Evolutionary conservation across 2,113 vertebrate species (phyloP), one percentile per base, ranked within the genome.

Genomic region (Sebastes fasciatus): DNA sequence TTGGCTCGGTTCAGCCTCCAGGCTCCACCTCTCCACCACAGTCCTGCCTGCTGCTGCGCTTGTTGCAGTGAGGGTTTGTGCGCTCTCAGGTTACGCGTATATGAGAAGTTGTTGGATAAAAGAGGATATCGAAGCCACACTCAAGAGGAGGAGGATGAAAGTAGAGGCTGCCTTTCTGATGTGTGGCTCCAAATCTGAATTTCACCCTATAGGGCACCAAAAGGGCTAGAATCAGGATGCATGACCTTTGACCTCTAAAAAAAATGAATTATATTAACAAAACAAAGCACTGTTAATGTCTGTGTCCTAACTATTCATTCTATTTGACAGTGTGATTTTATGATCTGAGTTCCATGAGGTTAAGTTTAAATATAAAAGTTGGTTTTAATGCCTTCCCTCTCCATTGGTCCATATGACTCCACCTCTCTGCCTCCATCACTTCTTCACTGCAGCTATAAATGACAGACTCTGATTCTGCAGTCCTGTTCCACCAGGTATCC

Each of bases 1-100:
- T 94, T 95, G 92, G 92, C 71, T 83, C 1, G 42, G 58, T 19
- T 11, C 65, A 13, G 64, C 23, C 65, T 61, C 61, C 57, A 69
- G 77, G 83, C 88, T 82, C 94, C 92, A 74, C 93, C 94, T 85
- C 86, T 77, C 64, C 49, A 7, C 26, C 74, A 13, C 80, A 87
- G 62, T 70, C 81, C 66, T 79, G 77, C 85, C 78, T 19, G 87
- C 26, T 62, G 80, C 90, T 85, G 87, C 64, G 88, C 91, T 82
- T 86, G 88, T 82, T 26, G 26, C 26, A 26, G 26, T 26, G 26
- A 26, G 2, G 26, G 26, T 26, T 26, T 26, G 26, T 26, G 26
- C 0, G 26, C 26, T 26, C 26, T 26, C 26, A 26, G 26, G 26
- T 26, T 26, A 26, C 26, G 26, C 26, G 26, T 26, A 26, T 26